Base-by-base conservation (phyloP, 2,888 invertebrate genomes). In the Tryphoninae sp. region DNA sequence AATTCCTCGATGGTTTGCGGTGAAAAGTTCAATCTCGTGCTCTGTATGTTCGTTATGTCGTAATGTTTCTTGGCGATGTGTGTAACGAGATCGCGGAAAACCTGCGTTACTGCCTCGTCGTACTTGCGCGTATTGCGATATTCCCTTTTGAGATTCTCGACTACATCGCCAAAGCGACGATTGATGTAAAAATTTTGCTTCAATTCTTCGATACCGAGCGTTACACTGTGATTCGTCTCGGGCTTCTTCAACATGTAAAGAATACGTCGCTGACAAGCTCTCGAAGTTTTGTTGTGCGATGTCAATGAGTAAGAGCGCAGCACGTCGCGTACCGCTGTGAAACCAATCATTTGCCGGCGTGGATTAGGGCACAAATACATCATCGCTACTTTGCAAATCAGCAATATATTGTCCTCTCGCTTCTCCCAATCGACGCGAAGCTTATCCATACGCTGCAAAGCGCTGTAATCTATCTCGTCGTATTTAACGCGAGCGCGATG, bases 361-460 rank as follows among this genome's bases (percentile, higher is more conserved):
- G 89, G 89, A 83, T 86, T 92, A 2, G 89, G 93, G 77, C 86
- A 93, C 84, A 93, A 92, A 79, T 95, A 94, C 78, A 93, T 89
- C 83, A 93, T 93, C 0, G 95, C 95, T 0, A 95, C 94, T 85
- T 95, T 95, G 83, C 95, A 94, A 82, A 96, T 93, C 62, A 95
- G 91, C 2, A 97, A 89, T 74, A 96, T 91, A 61, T 94, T 94
- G 90, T 96, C 96, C 90, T 97, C 97, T 51, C 93, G 92, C 0
- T 93, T 89, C 7, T 93, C 93, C 96, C 96, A 97, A 7, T 93
- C 93, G 0, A 95, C 94, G 6, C 94, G 93, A 23, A 94, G 86
- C 42, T 94, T 94, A 2, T 93, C 93, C 94, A 95, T 94, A 59
- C 93, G 93, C 64, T 94, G 93, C 64, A 95, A 87, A 0, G 96